Evolutionary conservation across 2,888 invertebrate species (phyloP).

Genomic region (Andrena hattorfiana): DNA sequence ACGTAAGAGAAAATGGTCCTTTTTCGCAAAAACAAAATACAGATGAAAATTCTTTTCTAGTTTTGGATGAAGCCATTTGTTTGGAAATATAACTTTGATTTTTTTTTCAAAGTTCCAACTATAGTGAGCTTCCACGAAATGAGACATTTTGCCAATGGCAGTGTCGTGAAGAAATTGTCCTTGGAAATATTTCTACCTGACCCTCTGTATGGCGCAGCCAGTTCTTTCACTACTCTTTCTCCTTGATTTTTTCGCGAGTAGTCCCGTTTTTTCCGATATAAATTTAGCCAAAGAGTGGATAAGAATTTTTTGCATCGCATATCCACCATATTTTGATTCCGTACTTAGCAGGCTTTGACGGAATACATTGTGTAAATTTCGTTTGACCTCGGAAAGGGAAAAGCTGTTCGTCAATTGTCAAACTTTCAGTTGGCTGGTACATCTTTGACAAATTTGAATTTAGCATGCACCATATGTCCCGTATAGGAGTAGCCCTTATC

Average conservation of each 20-base stretch:
- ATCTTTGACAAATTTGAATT: slow-evolving; percentile 72
- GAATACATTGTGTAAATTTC: too few species aligned
- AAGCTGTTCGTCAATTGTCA: slow-evolving; percentile 74
- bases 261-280: slow-evolving; percentile 68
- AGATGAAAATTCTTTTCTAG: neutral
- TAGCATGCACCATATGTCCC: slow-evolving; percentile 74
- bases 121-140: slow-evolving; percentile 65
- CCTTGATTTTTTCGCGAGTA: slow-evolving; percentile 58
- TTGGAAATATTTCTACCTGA: slow-evolving; percentile 70
- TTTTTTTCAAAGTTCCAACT: slow-evolving; percentile 65
- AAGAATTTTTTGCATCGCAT: neutral
- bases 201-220: slow-evolving; percentile 52
- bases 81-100: slow-evolving; percentile 39
- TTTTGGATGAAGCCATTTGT: slow-evolving; percentile 58
- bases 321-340: slow-evolving; percentile 74
- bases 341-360: too few species aligned
- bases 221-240: neutral
- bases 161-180: slow-evolving; percentile 70
- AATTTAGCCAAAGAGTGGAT: slow-evolving; percentile 49
- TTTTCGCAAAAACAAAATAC: neutral
- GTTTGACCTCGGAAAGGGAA: too few species aligned
- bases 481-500: slow-evolving; percentile 74
- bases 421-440: slow-evolving; percentile 72
- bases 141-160: slow-evolving; percentile 60
- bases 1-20: slow-evolving; percentile 58